phyloP scores from a whole-genome alignment of 2,888 invertebrate species.

The Nomada flava region DNA sequence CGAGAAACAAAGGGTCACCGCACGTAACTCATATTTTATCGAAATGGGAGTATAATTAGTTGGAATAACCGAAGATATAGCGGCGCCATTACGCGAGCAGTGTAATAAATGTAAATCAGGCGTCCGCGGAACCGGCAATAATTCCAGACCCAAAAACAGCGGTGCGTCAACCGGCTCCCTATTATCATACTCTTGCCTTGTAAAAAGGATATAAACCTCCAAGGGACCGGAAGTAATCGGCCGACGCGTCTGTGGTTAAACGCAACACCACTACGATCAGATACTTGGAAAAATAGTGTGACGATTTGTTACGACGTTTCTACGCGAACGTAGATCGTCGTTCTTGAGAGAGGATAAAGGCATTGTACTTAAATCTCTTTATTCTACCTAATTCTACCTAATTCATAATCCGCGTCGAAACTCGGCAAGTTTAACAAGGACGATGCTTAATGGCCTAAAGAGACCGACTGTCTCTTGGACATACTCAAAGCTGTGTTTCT shows the following conservation, averaged over 20 bases:
- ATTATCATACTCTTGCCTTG: conserved; percentile 72
- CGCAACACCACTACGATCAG: conserved; percentile 28
- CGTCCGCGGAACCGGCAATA: conserved; percentile 81
- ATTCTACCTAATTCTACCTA: conserved; percentile 14
- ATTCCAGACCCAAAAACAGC: conserved; percentile 81
- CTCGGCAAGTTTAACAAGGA: conserved; percentile 21
- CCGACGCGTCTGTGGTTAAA: conserved; percentile 51
- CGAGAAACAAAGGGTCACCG: conserved; percentile 59
- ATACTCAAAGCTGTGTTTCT: conserved; percentile 1
- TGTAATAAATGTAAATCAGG: conserved; percentile 84
- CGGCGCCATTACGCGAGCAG: conserved; percentile 80
- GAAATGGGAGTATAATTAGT: conserved; percentile 83
- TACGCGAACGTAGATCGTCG: conserved; percentile 1
- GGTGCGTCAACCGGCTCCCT: conserved; percentile 80
- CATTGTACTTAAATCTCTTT: conserved; percentile 6
- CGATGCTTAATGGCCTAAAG: conserved; percentile 18
- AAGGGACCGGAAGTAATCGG: conserved; percentile 58
- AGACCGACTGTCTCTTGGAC: conserved; percentile 10
- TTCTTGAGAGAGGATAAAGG: conserved; percentile 9
- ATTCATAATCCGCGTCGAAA: conserved; percentile 1
- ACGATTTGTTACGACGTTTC: not conserved
- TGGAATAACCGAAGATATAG: conserved; percentile 82
- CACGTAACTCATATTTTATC: conserved; percentile 79
- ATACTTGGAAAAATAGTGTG: conserved; percentile 36
- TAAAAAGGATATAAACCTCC: conserved; percentile 47